Conservation (phyloP, 2,797 vertebrate genomes). For the Chelonia mydas region DNA sequence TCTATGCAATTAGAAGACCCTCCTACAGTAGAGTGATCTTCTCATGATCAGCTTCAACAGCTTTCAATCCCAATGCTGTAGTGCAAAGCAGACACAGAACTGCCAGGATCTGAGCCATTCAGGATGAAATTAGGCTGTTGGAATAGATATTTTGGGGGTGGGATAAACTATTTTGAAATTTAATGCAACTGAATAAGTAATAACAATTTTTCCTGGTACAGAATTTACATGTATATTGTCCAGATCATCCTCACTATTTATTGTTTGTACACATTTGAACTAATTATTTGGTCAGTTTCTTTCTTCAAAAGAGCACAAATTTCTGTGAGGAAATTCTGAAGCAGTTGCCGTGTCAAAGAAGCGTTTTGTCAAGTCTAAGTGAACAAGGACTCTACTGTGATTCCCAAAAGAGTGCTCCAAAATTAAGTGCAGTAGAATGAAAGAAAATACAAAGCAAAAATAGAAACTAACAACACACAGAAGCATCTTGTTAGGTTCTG, state of each 20-base stretch:
- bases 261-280: not conserved
- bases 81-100: fast-evolving
- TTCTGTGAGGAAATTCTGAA: not conserved
- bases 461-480: not conserved
- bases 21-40: not conserved
- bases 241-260: not conserved
- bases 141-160: not conserved
- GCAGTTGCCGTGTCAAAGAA: not conserved
- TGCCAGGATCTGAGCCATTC: fast-evolving
- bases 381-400: not conserved
- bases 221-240: not conserved
- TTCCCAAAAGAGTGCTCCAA: not conserved
- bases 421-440: not conserved
- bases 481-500: not conserved
- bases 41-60: not conserved
- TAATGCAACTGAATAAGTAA: not conserved
- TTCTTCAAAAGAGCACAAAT: not conserved
- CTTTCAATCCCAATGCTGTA: not conserved
- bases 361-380: not conserved
- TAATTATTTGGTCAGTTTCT: not conserved
- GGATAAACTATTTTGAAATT: not conserved
- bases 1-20: fast-evolving
- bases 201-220: not conserved
- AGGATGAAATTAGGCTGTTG: not conserved
- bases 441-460: not conserved